Percentiles rank a stretch among this genome's conserved stretches.
These are phyloP conservation scores for Zapornia atra DNA, from an alignment of 2,113 vertebrate genomes.

Conservation along the genomic window DNA sequence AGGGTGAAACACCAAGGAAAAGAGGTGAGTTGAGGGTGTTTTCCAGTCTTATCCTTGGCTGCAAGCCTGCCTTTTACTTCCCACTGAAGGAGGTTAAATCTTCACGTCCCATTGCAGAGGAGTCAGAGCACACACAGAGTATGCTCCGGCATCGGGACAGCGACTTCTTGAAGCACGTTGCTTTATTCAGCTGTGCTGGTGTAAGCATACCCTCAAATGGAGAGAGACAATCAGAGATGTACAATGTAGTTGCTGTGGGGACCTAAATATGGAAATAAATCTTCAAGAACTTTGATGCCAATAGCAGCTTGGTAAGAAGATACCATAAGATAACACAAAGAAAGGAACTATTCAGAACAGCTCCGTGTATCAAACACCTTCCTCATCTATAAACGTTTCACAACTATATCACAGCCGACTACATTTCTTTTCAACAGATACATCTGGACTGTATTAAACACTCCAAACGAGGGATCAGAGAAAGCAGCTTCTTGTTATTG, in stretches of 20 bases:
- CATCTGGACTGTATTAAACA: slow-evolving; percentile 55
- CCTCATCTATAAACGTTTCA: neutral
- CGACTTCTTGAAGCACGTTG: neutral
- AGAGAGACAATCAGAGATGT: neutral
- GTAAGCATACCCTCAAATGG: neutral
- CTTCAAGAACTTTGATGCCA: neutral
- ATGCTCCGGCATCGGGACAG: neutral
- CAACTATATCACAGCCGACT: neutral
- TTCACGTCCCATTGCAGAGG: neutral
- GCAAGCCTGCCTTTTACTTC: neutral
- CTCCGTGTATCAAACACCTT: neutral
- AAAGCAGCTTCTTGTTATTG: slow-evolving; percentile 27
- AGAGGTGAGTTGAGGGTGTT: neutral
- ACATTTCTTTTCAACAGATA: neutral
- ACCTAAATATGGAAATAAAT: neutral
- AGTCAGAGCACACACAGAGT: neutral
- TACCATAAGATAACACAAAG: neutral
- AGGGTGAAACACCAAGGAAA: neutral
- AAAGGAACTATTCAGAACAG: neutral
- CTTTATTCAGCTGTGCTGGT: neutral
- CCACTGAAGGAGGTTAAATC: neutral
- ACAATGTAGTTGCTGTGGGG: neutral
- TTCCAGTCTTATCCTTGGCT: neutral
- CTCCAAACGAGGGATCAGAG: slow-evolving; percentile 32
- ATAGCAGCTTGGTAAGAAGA: neutral